A percentile compares a stretch with the other conserved stretches of the same genome.
These are phyloP conservation scores for Phyllotreta cruciferae DNA, from an alignment of 2,888 invertebrate species.

Conservation along the genomic window DNA sequence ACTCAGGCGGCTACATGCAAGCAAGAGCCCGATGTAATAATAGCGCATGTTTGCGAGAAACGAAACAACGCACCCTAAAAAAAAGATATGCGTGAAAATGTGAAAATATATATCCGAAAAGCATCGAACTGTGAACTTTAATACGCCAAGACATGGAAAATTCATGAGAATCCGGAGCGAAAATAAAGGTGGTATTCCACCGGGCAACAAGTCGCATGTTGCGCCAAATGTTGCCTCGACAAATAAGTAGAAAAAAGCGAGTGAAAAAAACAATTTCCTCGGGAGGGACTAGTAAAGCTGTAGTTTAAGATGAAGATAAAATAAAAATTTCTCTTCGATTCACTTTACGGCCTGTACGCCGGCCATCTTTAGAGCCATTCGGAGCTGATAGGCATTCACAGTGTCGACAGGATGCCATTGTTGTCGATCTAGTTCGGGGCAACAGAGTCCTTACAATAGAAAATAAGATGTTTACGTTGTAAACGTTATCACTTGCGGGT, in stretches of 20 bases:
- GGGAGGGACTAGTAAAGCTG: too few relatives aligned
- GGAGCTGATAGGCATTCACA: background rate
- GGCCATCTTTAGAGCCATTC: background rate
- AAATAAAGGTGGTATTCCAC: slow-evolving; percentile 2
- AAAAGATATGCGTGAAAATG: slow-evolving; percentile 19
- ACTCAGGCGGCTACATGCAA: too few relatives aligned
- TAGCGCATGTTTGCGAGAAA: background rate
- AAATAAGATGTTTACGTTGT: slow-evolving; percentile 6
- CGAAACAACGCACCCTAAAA: slow-evolving; percentile 7
- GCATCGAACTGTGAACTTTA: slow-evolving; percentile 25
- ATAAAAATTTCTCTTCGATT: too few relatives aligned
- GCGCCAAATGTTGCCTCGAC: background rate
- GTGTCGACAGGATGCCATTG: background rate
- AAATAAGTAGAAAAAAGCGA: background rate
- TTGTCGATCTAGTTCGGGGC: background rate
- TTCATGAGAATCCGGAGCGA: slow-evolving; percentile 18
- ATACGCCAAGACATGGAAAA: slow-evolving; percentile 24
- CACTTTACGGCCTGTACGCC: too few relatives aligned
- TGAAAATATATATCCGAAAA: slow-evolving; percentile 21
- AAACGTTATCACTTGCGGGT: background rate
- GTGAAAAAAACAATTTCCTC: background rate
- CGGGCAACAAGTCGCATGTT: background rate
- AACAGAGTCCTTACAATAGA: background rate
- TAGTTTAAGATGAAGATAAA: too few relatives aligned
- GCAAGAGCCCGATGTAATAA: background rate